Conservation (phyloP, 1,140 invertebrate species). For the Armadillidium nasatum region DNA sequence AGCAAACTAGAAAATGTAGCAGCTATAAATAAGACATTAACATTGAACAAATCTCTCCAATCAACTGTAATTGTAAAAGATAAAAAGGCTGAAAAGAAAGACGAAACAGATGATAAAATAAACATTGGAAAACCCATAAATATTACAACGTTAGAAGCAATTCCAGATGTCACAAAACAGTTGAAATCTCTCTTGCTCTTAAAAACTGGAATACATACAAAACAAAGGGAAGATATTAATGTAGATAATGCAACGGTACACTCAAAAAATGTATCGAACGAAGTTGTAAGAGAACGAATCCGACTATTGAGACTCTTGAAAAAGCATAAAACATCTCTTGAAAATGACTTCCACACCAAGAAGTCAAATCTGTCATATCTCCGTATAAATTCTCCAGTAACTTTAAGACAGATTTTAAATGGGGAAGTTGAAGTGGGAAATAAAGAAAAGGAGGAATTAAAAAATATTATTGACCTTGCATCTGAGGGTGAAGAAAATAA, state of each 20-base stretch:
- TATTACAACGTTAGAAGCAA: neutral
- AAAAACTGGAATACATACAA: neutral
- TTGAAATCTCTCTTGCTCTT: neutral
- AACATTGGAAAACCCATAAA: neutral
- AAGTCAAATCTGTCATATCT: neutral
- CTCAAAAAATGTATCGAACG: neutral
- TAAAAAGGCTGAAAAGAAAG: neutral
- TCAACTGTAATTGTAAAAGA: neutral
- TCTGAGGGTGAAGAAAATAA: neutral
- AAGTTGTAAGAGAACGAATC: constrained; percentile 1
- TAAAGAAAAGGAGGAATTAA: neutral
- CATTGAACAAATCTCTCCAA: no score
- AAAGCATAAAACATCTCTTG: constrained; percentile 2
- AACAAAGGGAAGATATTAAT: neutral
- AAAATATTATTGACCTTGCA: constrained; percentile 1
- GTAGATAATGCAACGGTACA: neutral
- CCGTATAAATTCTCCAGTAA: neutral
- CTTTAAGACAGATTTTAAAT: neutral
- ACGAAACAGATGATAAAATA: neutral
- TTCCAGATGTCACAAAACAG: neutral
- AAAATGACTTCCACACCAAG: constrained; percentile 1
- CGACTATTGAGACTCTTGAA: neutral
- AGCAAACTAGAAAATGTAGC: no score
- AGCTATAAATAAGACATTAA: no score
- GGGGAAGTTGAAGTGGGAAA: neutral